phyloP scores from a whole-genome alignment of 2,113 vertebrate species.

The Polypterus bichir region DNA sequence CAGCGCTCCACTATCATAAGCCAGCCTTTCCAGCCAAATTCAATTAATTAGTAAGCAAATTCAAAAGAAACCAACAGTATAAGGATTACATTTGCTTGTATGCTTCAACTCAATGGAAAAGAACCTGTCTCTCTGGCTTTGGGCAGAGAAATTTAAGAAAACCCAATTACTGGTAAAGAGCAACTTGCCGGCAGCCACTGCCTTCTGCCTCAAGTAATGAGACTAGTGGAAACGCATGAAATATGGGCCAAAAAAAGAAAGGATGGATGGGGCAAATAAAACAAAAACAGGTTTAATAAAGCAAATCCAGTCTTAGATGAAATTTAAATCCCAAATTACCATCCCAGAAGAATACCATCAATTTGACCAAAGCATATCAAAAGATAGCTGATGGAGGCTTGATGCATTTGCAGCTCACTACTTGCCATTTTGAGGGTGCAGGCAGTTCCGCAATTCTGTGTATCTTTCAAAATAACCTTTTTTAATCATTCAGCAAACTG shows the following conservation, averaged over 20 bases:
- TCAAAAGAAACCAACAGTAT: too few relatives aligned
- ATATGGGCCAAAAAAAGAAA: slow-evolving; percentile 24
- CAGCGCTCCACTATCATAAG: too few relatives aligned
- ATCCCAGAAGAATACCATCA: slow-evolving; percentile 13
- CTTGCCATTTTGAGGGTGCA: not conserved
- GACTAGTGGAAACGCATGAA: slow-evolving; percentile 31
- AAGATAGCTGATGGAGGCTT: slow-evolving; percentile 4
- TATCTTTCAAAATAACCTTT: too few relatives aligned
- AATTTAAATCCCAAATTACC: slow-evolving; percentile 28
- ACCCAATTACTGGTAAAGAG: slow-evolving; percentile 64
- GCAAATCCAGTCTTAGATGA: slow-evolving; percentile 21
- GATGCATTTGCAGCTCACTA: slow-evolving; percentile 8
- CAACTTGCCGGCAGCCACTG: slow-evolving; percentile 39
- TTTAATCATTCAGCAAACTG: too few relatives aligned
- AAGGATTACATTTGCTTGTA: not conserved
- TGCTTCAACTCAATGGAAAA: too few relatives aligned
- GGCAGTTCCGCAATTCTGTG: too few relatives aligned
- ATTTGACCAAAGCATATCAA: slow-evolving; percentile 7
- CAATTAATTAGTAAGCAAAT: too few relatives aligned
- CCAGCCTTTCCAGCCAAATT: too few relatives aligned
- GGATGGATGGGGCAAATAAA: not conserved
- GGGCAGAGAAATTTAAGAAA: slow-evolving; percentile 51
- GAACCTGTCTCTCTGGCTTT: slow-evolving; percentile 42
- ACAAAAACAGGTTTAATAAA: slow-evolving; percentile 5
- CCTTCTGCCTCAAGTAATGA: slow-evolving; percentile 52